Evolutionary conservation across 2,888 invertebrate species (phyloP).

Genomic region (Prosopocoilus inquinatus): DNA sequence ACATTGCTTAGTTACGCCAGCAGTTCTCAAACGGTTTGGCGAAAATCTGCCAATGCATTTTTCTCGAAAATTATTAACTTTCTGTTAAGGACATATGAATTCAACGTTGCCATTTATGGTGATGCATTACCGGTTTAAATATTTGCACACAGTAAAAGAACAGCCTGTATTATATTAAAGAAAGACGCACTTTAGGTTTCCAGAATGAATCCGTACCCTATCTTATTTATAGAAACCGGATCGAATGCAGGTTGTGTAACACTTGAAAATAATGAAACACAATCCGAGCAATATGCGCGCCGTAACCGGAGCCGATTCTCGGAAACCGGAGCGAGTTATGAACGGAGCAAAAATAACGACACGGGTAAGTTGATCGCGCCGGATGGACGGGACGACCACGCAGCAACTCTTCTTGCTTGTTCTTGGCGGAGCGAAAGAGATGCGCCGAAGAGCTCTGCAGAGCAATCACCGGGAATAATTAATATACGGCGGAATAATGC

Average conservation of each 20-base stretch:
- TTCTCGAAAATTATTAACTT: too few relatives aligned
- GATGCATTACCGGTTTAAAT: too few relatives aligned
- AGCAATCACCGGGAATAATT: not conserved
- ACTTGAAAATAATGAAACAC: not conserved
- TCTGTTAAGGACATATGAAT: too few relatives aligned
- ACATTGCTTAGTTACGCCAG: too few relatives aligned
- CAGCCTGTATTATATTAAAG: too few relatives aligned
- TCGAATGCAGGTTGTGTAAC: not conserved
- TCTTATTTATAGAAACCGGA: not conserved
- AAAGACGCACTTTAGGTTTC: too few relatives aligned
- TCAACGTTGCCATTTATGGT: too few relatives aligned
- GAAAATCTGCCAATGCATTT: too few relatives aligned
- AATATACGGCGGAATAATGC: not conserved
- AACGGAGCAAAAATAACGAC: constrained; percentile 3
- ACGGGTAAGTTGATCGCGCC: not conserved
- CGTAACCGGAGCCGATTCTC: not conserved
- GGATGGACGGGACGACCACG: not conserved
- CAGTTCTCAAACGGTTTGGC: too few relatives aligned
- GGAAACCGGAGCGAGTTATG: constrained; percentile 3
- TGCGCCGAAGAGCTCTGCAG: not conserved
- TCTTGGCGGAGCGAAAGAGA: not conserved
- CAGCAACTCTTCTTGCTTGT: not conserved
- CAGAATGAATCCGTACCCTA: too few relatives aligned
- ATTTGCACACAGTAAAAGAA: too few relatives aligned
- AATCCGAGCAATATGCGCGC: constrained; percentile 1